phyloP scores from a whole-genome alignment of 2,797 vertebrate genomes.

The Brachyrhaphis roseni region DNA sequence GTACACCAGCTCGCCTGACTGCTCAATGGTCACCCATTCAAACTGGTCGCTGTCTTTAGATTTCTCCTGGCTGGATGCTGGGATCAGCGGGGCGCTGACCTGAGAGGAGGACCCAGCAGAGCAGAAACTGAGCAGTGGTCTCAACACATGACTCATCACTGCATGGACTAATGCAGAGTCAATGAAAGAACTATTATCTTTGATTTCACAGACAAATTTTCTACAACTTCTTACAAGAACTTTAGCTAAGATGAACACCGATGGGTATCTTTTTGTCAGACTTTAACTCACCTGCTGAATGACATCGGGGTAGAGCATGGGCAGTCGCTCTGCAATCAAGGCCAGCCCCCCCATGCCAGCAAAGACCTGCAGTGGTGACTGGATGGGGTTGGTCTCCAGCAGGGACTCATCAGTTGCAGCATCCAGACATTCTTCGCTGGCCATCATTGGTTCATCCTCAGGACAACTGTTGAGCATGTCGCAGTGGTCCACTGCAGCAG shows the following conservation, averaged over 20 bases:
- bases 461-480: slow-evolving; percentile 91
- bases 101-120: slow-evolving; percentile 55
- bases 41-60: slow-evolving; percentile 98
- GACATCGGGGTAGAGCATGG: slow-evolving; percentile 98
- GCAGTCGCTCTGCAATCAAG: slow-evolving; percentile 95
- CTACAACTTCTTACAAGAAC: background rate
- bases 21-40: slow-evolving; percentile 99
- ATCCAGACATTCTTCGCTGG: slow-evolving; percentile 92
- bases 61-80: slow-evolving; percentile 93
- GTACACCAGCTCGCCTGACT: slow-evolving; percentile 95
- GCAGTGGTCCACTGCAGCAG: slow-evolving; percentile 84
- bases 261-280: background rate
- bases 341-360: slow-evolving; percentile 98
- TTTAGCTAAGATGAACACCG: background rate
- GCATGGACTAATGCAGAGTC: background rate
- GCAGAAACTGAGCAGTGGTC: background rate
- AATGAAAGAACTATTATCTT: background rate
- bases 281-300: slow-evolving; percentile 90
- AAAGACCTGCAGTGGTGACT: slow-evolving; percentile 97
- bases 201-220: background rate
- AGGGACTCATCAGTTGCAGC: slow-evolving; percentile 91
- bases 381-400: slow-evolving; percentile 94
- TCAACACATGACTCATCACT: background rate
- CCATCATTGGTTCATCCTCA: slow-evolving; percentile 91
- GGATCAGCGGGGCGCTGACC: slow-evolving; percentile 95